Percentiles rank a stretch among this genome's conserved stretches.
phyloP scores from a whole-genome alignment of 2,888 invertebrate genomes.

The Herminia tarsipennalis region DNA sequence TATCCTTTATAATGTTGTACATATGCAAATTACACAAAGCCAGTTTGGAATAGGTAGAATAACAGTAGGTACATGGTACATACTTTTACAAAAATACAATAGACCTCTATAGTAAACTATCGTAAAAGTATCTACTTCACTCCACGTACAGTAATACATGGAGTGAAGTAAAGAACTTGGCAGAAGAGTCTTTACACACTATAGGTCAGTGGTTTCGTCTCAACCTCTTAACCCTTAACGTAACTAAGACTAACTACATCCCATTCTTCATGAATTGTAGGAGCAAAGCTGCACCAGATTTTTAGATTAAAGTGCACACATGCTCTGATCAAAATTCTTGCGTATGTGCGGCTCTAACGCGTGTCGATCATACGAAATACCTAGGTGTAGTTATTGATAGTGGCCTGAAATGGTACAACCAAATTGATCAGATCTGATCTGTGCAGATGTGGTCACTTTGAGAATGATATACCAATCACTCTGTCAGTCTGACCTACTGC shows the following conservation, averaged over 20 bases:
- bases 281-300: background rate
- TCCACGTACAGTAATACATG: too few relatives aligned
- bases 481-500: too few relatives aligned
- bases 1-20: too few relatives aligned
- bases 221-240: background rate
- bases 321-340: background rate
- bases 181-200: background rate
- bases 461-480: background rate
- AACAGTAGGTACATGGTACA: too few relatives aligned
- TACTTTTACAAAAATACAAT: too few relatives aligned
- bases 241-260: background rate
- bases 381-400: background rate
- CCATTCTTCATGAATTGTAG: background rate
- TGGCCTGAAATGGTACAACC: constrained; percentile 2
- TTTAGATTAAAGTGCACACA: background rate
- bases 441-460: background rate
- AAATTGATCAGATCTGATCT: background rate
- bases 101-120: too few relatives aligned
- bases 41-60: too few relatives aligned
- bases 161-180: background rate
- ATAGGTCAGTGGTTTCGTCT: background rate
- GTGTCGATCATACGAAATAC: background rate
- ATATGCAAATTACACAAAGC: too few relatives aligned
- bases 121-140: too few relatives aligned
- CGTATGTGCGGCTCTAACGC: background rate